These are phyloP conservation scores for Oscheius myriophilus DNA, from an alignment of 2,888 invertebrate species.

Conservation along the genomic window DNA sequence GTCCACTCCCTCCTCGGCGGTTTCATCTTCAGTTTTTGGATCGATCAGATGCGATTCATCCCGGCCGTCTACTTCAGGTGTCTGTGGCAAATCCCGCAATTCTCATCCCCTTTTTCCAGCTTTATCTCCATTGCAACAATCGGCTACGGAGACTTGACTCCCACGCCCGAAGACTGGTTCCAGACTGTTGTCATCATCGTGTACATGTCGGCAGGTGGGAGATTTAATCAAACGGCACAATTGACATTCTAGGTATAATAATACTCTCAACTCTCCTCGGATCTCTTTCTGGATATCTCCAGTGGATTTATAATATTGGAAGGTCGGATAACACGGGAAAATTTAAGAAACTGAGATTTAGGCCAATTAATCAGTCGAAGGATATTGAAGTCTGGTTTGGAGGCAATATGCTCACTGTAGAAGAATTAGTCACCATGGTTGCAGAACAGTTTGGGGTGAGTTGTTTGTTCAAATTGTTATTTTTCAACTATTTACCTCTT, in stretches of 20 bases:
- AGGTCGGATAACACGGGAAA: conserved; percentile 7
- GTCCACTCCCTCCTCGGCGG: conserved; percentile 54
- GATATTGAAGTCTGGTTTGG: conserved; percentile 63
- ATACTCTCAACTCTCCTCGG: conserved; percentile 57
- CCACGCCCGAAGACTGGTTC: conserved; percentile 44
- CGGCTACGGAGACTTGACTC: conserved; percentile 60
- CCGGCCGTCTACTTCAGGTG: conserved; percentile 60
- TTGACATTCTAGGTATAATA: conserved; percentile 46
- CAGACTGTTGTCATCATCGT: conserved; percentile 49
- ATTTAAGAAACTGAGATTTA: conserved; percentile 14
- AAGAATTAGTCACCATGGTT: conserved; percentile 53
- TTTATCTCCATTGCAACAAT: conserved; percentile 66
- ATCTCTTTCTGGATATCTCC: conserved; percentile 48
- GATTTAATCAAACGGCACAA: neutral
- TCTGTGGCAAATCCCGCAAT: neutral
- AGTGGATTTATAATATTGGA: conserved; percentile 53
- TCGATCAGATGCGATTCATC: conserved; percentile 51
- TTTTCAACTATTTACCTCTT: neutral
- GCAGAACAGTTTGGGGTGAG: conserved; percentile 55
- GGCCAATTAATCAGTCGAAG: conserved; percentile 45
- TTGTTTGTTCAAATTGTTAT: too few species aligned
- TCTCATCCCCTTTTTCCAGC: conserved; percentile 36
- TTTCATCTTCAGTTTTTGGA: conserved; percentile 55
- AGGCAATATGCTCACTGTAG: conserved; percentile 56
- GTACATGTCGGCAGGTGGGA: conserved; percentile 48